Base-by-base conservation (phyloP, 1,140 invertebrate genomes). In the Tetranychus urticae region DNA sequence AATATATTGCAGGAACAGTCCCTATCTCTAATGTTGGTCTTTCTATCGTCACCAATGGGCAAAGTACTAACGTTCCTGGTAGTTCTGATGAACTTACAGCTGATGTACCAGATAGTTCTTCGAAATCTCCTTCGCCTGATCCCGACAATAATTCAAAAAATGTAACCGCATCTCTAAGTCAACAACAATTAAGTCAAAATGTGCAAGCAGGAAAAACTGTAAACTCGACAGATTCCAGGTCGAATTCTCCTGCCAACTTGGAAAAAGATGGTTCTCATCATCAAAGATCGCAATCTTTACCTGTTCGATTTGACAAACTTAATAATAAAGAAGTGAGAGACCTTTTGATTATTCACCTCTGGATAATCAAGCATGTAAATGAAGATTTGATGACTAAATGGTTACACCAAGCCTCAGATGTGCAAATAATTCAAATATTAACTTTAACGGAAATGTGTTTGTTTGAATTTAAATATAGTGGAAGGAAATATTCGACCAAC, bases 301-400 rank as follows among this genome's bases (percentile, higher is more conserved):
- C 68, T 23, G 7, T 77, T 76, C 65, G 71, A 54, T 82, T 79
- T 67, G 86, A 90, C 70, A 87, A 85, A 72, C 75, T 89, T n/a
- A 80, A 78, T 61, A 69, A 72, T 0, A 67, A 73, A 10, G 88
- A 92, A 76, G 81, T 87, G 39, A 85, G 84, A 69, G 90, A 97
- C 73, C 75, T 96, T 23, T 75, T 97, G 14, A 71, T 94, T 1
- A 88, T 86, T 69, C 89, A 91, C 70, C 73, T 96, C 23, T 92
- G 90, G 74, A 81, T 93, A 54, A 76, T 94, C 35, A 91, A 90
- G 71, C 84, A 92, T 73, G 70, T 92, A 56, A 82, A 83, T 37
- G 86, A 90, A 69, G 85, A 88, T 65, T 81, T 86, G 66, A 76
- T 92, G n/a, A 79, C 90, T 23, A 80, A 82, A 8, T 92, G 87